Percentiles rank a stretch among this genome's conserved stretches.
phyloP scores from a whole-genome alignment of 2,888 invertebrate species.

The Drosophila atripex region DNA sequence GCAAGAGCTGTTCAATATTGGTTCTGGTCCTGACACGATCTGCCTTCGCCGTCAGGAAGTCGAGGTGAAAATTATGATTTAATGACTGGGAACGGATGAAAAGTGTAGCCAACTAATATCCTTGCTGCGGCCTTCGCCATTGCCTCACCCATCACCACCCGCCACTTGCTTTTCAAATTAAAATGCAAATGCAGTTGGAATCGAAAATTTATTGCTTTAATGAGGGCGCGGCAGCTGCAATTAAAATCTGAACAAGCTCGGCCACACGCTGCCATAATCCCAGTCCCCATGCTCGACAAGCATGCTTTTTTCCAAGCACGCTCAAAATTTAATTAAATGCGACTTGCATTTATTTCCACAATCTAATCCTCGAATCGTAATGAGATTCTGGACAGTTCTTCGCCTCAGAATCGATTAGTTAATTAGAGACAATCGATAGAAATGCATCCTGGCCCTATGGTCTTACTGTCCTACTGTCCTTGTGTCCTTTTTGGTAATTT shows the following conservation, averaged over 20 bases:
- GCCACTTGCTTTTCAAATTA: conserved; percentile 5
- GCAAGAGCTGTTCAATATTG: conserved; percentile 49
- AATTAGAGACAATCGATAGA: conserved; percentile 42
- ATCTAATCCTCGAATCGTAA: conserved; percentile 50
- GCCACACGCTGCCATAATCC: conserved; percentile 45
- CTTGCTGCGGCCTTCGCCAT: conserved; percentile 23
- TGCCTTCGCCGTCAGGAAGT: neutral
- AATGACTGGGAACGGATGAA: conserved; percentile 16
- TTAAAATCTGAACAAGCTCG: conserved; percentile 40
- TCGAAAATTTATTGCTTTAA: conserved; percentile 52
- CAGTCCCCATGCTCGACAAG: conserved; percentile 46
- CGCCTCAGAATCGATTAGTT: conserved; percentile 51
- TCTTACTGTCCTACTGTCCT: too few species aligned
- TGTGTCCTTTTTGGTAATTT: too few species aligned
- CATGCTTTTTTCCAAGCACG: neutral
- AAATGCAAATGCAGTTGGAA: conserved; percentile 35
- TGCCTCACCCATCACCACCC: neutral
- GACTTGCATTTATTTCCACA: conserved; percentile 61
- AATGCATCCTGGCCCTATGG: too few species aligned
- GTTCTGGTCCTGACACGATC: conserved; percentile 1
- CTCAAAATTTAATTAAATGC: conserved; percentile 70
- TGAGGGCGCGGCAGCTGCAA: conserved; percentile 55
- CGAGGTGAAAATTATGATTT: conserved; percentile 9
- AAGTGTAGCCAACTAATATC: conserved; percentile 62
- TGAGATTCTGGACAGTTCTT: conserved; percentile 9